phyloP scores from a whole-genome alignment of 2,888 invertebrate species.

The Apoda limacodes region DNA sequence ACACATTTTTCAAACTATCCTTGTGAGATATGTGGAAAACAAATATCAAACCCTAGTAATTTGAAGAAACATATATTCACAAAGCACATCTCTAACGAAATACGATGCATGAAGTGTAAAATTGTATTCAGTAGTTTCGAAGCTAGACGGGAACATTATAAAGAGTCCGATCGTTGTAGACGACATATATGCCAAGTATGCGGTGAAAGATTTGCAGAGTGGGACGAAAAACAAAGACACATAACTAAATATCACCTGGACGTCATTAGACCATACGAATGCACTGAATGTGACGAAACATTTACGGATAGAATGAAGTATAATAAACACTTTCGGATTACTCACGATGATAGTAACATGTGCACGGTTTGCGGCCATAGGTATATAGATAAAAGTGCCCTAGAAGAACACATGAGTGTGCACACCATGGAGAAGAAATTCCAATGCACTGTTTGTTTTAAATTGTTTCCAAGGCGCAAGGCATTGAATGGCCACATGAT shows the following conservation, averaged over 20 bases:
- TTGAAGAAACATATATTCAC: no score
- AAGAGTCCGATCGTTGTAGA: no score
- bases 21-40: no score
- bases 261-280: slow-evolving; percentile 21
- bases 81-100: no score
- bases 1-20: no score
- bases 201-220: no score
- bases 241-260: slow-evolving; percentile 28
- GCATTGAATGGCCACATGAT: slow-evolving; percentile 29
- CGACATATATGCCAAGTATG: no score
- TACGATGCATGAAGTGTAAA: no score
- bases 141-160: no score
- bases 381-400: slow-evolving; percentile 29
- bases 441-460: slow-evolving; percentile 40
- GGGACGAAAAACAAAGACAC: slow-evolving; percentile 30
- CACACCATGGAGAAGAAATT: slow-evolving; percentile 42
- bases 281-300: slow-evolving; percentile 21
- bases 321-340: slow-evolving; percentile 16
- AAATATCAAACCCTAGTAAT: no score
- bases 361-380: slow-evolving; percentile 20
- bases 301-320: slow-evolving; percentile 12
- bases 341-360: slow-evolving; percentile 20
- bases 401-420: slow-evolving; percentile 37
- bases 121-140: no score
- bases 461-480: slow-evolving; percentile 28